Percentiles rank a stretch among this genome's conserved stretches.
These are phyloP conservation scores for Tenthredo mesomela DNA, from an alignment of 2,888 invertebrate genomes.

Conservation along the genomic window DNA sequence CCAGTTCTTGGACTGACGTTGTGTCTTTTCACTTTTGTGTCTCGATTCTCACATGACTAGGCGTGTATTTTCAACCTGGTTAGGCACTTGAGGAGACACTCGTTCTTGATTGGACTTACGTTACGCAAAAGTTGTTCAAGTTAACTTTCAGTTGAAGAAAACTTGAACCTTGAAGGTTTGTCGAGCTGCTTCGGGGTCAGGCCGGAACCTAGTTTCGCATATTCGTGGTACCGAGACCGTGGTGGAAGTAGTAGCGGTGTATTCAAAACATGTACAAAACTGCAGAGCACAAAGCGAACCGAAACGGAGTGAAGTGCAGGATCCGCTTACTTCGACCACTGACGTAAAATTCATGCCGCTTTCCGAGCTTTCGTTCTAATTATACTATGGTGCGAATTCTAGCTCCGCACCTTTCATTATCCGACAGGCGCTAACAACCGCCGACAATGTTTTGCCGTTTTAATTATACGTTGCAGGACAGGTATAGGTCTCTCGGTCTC, in stretches of 20 bases:
- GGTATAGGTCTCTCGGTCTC: constrained; percentile 32
- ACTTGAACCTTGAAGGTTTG: neutral
- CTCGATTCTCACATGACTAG: constrained; percentile 35
- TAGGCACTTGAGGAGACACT: neutral
- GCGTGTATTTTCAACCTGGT: neutral
- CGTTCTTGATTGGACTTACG: neutral
- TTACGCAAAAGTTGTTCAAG: neutral
- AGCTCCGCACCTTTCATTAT: constrained; percentile 63
- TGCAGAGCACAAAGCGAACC: constrained; percentile 34
- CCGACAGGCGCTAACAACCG: constrained; percentile 49
- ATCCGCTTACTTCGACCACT: constrained; percentile 50
- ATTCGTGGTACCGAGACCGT: neutral
- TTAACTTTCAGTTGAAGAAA: neutral
- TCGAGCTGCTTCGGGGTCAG: neutral
- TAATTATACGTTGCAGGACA: constrained; percentile 60
- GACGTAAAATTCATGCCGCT: constrained; percentile 44
- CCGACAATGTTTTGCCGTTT: constrained; percentile 64
- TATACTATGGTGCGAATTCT: constrained; percentile 41
- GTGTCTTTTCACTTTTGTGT: neutral
- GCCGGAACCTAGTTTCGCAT: neutral
- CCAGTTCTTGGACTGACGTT: neutral
- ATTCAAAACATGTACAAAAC: constrained; percentile 3
- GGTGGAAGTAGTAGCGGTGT: neutral
- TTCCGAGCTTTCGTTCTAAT: constrained; percentile 46
- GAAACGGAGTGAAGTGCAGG: constrained; percentile 25